Evolutionary conservation across 2,113 vertebrate genomes (phyloP).

Genomic region (Falcunculus frontatus): DNA sequence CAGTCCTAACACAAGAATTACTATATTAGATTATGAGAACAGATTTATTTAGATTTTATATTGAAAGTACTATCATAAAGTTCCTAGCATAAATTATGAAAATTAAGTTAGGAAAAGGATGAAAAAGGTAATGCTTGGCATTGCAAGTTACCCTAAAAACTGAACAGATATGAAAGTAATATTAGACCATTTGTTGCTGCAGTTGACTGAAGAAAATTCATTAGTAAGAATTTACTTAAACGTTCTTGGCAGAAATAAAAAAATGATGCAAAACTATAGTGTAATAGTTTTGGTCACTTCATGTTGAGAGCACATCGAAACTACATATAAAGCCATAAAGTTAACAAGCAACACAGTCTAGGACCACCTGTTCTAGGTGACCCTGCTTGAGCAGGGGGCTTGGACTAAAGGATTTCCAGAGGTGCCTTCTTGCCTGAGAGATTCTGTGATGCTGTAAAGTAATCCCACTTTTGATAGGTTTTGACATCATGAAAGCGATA

Average conservation of each 20-base stretch:
- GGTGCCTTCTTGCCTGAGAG: neutral
- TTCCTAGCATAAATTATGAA: neutral
- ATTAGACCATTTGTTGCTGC: neutral
- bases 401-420: neutral
- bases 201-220: neutral
- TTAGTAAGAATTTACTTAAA: neutral
- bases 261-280: fast-evolving
- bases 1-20: neutral
- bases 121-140: neutral
- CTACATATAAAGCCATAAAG: neutral
- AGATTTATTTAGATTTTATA: neutral
- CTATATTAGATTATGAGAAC: neutral
- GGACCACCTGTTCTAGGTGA: neutral
- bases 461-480: neutral
- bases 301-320: neutral
- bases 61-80: neutral
- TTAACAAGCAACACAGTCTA: neutral
- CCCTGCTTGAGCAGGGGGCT: fast-evolving
- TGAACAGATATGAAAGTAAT: neutral
- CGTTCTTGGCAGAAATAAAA: neutral
- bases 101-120: neutral
- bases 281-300: neutral
- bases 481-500: neutral
- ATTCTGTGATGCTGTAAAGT: neutral
- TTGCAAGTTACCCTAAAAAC: neutral